Evolutionary conservation across 1,140 invertebrate species (phyloP).

Genomic region (Bathynomus jamesi): DNA sequence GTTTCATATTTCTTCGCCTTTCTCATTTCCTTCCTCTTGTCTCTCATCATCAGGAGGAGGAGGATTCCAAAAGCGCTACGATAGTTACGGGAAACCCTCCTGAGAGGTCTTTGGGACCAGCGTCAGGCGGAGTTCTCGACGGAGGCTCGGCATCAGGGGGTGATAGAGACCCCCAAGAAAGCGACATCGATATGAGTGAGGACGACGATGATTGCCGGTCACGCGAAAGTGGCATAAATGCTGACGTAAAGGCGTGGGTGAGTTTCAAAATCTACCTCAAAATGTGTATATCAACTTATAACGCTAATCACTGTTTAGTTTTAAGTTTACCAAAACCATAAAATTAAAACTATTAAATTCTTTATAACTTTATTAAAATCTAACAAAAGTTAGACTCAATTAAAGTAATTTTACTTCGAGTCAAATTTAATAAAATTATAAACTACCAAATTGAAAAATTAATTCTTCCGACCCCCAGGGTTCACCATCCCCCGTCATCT

Average conservation of each 20-base stretch:
- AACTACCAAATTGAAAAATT: too few species aligned
- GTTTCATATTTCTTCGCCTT: too few species aligned
- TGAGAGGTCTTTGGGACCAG: slow-evolving; percentile 10
- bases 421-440: too few species aligned
- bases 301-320: too few species aligned
- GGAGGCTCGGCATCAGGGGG: slow-evolving; percentile 16
- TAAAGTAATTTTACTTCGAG: too few species aligned
- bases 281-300: too few species aligned
- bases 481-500: slow-evolving; percentile 24
- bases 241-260: slow-evolving; percentile 26
- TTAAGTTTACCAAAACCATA: too few species aligned
- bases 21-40: too few species aligned
- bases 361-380: too few species aligned
- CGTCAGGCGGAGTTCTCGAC: slow-evolving; percentile 12
- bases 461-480: too few species aligned
- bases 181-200: slow-evolving; percentile 37
- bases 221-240: slow-evolving; percentile 18
- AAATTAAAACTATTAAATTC: too few species aligned
- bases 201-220: slow-evolving; percentile 36
- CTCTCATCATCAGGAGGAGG: slow-evolving; percentile 25
- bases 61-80: slow-evolving; percentile 10
- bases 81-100: slow-evolving; percentile 3
- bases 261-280: not conserved
- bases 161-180: slow-evolving; percentile 17
- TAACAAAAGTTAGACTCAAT: too few species aligned